Evolutionary conservation across 2,888 invertebrate genomes (phyloP), one percentile per base, ranked within the genome.

Genomic region (Luperina testacea): DNA sequence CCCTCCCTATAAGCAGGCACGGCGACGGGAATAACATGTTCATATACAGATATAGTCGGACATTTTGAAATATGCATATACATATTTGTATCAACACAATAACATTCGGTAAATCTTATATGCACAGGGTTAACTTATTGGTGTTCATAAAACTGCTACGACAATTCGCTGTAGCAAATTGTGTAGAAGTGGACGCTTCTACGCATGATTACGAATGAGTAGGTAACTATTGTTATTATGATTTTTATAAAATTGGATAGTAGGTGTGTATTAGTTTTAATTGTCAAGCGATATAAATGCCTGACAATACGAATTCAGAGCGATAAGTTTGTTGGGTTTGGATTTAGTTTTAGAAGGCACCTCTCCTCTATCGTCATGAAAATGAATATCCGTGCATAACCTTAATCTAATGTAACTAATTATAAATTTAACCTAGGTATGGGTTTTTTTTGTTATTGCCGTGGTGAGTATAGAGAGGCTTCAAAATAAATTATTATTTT

Each of bases 1-100:
- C 89, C 83, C 92, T 92, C 89, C 89, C 90, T 91, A 88, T 89
- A 91, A 90, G 90, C 90, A 83, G 86, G 84, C 87, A 80, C 77
- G 84, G 85, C 84, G 88, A 87, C 87, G 87, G 87, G 89, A 91
- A 91, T 90, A 89, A 90, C 90, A 87, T 88, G 88, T 88, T 85
- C 86, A 86, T 83, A 85, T 82, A 85, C 85, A 84, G 77, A 86
- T 79, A 77, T 82, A 84, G 72, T 69, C 72, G 57, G 78, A 79
- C 80, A 76, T 77, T 82, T 84, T 82, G 67, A 81, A 78, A 77
- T 80, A 84, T 78, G 77, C 71, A 65, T 72, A 65, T 72, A 32
- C 32, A 1, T 32, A 73, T 81, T 77, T 83, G 64, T 86, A 77
- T 80, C 67, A 72, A 81, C 53, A 57, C 32, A 78, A 76, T 78